phyloP scores from a whole-genome alignment of 2,797 vertebrate genomes.

The Diceros bicornis region DNA sequence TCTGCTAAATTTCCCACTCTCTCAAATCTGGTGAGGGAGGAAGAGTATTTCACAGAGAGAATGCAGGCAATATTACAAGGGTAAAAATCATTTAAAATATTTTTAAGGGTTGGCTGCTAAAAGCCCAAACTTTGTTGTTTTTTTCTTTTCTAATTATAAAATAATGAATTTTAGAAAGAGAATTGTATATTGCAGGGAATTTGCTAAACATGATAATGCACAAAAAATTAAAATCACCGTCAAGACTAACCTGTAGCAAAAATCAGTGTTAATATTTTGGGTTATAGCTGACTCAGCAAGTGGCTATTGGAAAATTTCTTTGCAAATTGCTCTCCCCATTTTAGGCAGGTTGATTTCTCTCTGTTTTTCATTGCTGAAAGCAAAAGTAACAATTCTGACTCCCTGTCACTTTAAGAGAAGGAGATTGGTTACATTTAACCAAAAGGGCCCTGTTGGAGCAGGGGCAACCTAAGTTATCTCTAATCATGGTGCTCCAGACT shows the following conservation, averaged over 20 bases:
- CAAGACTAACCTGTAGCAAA: neutral
- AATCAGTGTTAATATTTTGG: neutral
- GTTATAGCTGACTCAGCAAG: neutral
- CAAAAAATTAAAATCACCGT: conserved; percentile 1
- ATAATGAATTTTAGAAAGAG: neutral
- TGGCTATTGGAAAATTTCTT: neutral
- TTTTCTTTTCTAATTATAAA: conserved; percentile 35
- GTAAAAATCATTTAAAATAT: conserved; percentile 44
- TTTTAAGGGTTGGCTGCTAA: neutral
- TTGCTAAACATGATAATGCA: neutral
- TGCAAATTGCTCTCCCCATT: neutral
- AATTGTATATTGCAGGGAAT: neutral
- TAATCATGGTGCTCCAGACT: conserved; percentile 39
- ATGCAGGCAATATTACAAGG: conserved; percentile 42
- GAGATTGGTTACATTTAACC: conserved; percentile 73
- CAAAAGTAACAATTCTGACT: conserved; percentile 54
- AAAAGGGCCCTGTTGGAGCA: conserved; percentile 50
- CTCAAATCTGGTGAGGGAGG: conserved; percentile 20
- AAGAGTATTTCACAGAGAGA: neutral
- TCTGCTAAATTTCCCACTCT: neutral
- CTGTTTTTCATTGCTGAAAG: conserved; percentile 42
- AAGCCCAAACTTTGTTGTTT: neutral
- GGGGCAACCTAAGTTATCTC: neutral
- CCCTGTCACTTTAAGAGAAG: conserved; percentile 63
- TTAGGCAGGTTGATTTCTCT: conserved; percentile 19